phyloP scores from a whole-genome alignment of 2,888 invertebrate species.

The Vannuccia rotundouncinata region DNA sequence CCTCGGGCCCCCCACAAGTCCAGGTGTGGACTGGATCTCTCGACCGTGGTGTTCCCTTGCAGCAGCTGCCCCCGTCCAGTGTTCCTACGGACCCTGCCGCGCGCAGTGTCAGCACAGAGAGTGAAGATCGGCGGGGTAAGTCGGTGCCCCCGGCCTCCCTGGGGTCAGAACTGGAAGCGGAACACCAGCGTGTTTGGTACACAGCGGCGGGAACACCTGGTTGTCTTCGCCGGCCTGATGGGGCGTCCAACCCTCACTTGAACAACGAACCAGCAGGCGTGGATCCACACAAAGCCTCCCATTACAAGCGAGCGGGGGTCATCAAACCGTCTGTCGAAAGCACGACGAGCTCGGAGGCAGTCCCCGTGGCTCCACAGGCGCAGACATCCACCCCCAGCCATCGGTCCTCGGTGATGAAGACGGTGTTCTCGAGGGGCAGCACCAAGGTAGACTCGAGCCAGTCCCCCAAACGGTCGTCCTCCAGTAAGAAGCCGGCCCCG shows the following conservation, averaged over 20 bases:
- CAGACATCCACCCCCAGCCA: background rate
- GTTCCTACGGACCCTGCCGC: background rate
- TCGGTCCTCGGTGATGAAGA: background rate
- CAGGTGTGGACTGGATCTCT: background rate
- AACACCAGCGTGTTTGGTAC: background rate
- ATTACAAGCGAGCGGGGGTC: no score
- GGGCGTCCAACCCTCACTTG: slow-evolving; percentile 84
- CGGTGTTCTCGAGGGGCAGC: background rate
- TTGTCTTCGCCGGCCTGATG: slow-evolving; percentile 76
- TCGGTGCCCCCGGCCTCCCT: slow-evolving; percentile 31
- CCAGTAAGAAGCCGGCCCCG: background rate
- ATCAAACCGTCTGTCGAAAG: no score
- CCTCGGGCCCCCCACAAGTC: background rate
- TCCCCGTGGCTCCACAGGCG: background rate
- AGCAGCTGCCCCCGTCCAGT: slow-evolving; percentile 17
- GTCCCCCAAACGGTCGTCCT: background rate
- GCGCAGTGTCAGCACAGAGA: background rate
- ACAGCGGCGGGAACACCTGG: slow-evolving; percentile 48
- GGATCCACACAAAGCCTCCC: background rate
- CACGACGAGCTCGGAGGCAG: background rate
- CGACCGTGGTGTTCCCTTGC: slow-evolving; percentile 2
- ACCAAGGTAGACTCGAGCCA: background rate
- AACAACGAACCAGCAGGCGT: slow-evolving; percentile 57
- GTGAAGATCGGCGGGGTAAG: background rate
- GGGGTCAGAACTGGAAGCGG: slow-evolving; percentile 22